Evolutionary conservation across 2,113 vertebrate genomes (phyloP).

Genomic region (Pipra filicauda): DNA sequence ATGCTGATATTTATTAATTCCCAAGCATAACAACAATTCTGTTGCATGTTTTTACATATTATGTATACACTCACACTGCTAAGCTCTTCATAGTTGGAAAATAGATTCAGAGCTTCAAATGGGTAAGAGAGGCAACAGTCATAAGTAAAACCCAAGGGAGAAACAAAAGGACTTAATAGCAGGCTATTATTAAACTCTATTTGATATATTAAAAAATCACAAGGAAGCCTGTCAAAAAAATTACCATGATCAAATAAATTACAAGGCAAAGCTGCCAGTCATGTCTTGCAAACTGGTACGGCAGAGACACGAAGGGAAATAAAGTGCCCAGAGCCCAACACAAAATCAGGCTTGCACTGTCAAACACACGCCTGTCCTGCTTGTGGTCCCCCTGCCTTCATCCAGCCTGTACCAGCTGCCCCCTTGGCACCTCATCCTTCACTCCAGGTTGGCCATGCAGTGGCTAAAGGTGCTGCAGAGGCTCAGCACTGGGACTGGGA

Average conservation of each 20-base stretch:
- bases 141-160: constrained; percentile 57
- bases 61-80: not conserved
- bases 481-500: not conserved
- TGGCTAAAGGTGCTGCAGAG: not conserved
- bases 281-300: not conserved
- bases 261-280: constrained; percentile 63
- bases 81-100: constrained; percentile 48
- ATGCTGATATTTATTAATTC: not conserved
- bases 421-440: not conserved
- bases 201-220: constrained; percentile 71
- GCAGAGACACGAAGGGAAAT: not conserved
- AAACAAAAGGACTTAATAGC: constrained; percentile 65
- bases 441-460: accelerated
- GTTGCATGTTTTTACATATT: constrained; percentile 18
- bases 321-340: not conserved
- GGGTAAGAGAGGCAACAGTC: constrained; percentile 43
- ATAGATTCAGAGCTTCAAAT: constrained; percentile 40
- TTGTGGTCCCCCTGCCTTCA: accelerated
- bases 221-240: constrained; percentile 68
- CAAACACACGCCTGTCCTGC: not conserved
- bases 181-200: constrained; percentile 70
- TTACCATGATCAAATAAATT: constrained; percentile 67
- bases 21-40: constrained; percentile 13
- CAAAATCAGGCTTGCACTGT: not conserved
- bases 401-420: not conserved